These are phyloP conservation scores for Silvanus unidentatus DNA, from an alignment of 2,888 invertebrate species.

Conservation along the genomic window DNA sequence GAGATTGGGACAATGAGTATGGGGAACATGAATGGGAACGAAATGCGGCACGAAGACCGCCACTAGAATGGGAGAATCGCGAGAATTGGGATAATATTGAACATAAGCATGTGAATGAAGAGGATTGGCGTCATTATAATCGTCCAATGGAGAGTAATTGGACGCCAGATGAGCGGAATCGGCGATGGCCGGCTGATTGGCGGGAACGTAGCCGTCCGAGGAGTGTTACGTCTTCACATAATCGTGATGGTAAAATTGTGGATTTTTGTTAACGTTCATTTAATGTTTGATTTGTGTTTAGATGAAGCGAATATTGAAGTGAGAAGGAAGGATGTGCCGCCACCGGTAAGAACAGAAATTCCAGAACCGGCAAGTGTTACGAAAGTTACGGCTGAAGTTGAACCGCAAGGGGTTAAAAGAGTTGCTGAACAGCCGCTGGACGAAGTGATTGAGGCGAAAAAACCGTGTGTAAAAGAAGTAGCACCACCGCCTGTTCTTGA, in stretches of 20 bases:
- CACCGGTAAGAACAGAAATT: slow-evolving; percentile 14
- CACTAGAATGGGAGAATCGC: slow-evolving; percentile 49
- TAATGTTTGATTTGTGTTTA: slow-evolving; percentile 6
- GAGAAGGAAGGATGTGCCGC: slow-evolving; percentile 23
- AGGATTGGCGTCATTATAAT: slow-evolving; percentile 43
- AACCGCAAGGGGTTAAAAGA: slow-evolving; percentile 32
- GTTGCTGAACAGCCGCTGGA: slow-evolving; percentile 42
- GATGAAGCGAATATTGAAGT: slow-evolving; percentile 25
- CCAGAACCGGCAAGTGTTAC: slow-evolving; percentile 43
- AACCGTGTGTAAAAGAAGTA: slow-evolving; percentile 32
- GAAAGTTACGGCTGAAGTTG: slow-evolving; percentile 14
- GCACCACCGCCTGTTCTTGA: slow-evolving; percentile 44
- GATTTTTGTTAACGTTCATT: too few species aligned
- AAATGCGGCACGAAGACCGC: slow-evolving; percentile 51
- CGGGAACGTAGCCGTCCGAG: slow-evolving; percentile 45
- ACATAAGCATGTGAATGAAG: slow-evolving; percentile 37
- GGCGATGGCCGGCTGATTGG: slow-evolving; percentile 40
- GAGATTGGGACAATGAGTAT: slow-evolving; percentile 42
- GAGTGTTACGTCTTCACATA: slow-evolving; percentile 40
- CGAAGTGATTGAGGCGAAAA: slow-evolving; percentile 47
- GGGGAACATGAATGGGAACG: slow-evolving; percentile 47
- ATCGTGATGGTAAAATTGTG: slow-evolving; percentile 32
- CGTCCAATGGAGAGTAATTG: slow-evolving; percentile 39
- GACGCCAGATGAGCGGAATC: slow-evolving; percentile 50
- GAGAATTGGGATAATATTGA: slow-evolving; percentile 42